Conservation (phyloP, 2,797 vertebrate species). For the Trachurus trachurus region DNA sequence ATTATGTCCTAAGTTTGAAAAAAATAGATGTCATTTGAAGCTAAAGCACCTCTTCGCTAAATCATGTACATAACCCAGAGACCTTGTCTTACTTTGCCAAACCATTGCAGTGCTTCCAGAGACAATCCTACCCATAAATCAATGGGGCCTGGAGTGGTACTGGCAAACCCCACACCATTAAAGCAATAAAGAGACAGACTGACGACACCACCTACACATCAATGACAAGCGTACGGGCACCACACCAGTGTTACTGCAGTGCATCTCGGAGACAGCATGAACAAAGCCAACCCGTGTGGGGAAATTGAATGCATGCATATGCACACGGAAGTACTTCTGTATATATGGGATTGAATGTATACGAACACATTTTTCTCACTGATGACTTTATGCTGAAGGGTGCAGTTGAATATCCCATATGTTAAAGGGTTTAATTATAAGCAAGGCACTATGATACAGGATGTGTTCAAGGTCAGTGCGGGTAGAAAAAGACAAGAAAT, state of each 20-base stretch:
- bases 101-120: conserved; percentile 68
- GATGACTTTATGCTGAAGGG: conserved; percentile 34
- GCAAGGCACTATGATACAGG: conserved; percentile 7
- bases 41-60: conserved; percentile 68
- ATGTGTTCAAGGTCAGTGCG: conserved; percentile 46
- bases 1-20: conserved; percentile 39
- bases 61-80: conserved; percentile 72
- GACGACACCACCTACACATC: conserved; percentile 71
- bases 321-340: conserved; percentile 29
- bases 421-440: conserved; percentile 43
- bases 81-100: conserved; percentile 70
- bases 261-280: conserved; percentile 42
- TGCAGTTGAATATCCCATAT: conserved; percentile 20
- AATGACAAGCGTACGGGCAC: conserved; percentile 53
- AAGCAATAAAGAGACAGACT: conserved; percentile 75
- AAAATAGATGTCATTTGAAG: conserved; percentile 53
- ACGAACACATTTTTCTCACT: conserved; percentile 27
- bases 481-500: conserved; percentile 37
- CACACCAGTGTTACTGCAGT: conserved; percentile 37
- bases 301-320: conserved; percentile 47
- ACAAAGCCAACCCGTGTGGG: conserved; percentile 21
- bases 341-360: neutral
- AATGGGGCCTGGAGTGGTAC: conserved; percentile 59
- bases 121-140: conserved; percentile 77
- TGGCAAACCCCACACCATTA: conserved; percentile 76